Percentiles rank a stretch among this genome's conserved stretches.
These are phyloP conservation scores for Lutjanus argentimaculatus DNA, from an alignment of 2,797 vertebrate genomes.

Conservation along the genomic window DNA sequence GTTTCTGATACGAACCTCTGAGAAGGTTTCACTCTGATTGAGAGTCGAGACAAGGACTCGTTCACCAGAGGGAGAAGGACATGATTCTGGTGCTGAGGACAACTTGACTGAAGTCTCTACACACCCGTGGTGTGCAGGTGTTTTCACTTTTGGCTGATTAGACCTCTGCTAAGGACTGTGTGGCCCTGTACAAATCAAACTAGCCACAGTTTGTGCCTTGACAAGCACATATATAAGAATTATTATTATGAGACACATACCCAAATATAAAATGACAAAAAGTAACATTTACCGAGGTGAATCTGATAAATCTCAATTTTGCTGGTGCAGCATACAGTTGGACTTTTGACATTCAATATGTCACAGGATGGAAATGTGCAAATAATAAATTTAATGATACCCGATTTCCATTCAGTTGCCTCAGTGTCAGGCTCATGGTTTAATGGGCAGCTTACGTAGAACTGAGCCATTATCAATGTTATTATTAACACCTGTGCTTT, in stretches of 20 bases:
- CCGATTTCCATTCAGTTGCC: neutral
- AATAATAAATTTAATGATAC: neutral
- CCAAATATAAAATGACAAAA: neutral
- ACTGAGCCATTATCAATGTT: neutral
- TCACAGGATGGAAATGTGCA: neutral
- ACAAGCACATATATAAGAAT: too few relatives aligned
- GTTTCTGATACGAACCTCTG: neutral
- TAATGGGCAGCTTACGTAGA: too few relatives aligned
- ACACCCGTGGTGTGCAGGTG: neutral
- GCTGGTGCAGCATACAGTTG: neutral
- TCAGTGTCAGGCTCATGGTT: too few relatives aligned
- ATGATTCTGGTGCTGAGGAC: constrained; percentile 41
- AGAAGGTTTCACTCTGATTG: constrained; percentile 4
- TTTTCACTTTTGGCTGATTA: constrained; percentile 7
- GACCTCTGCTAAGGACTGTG: constrained; percentile 1
- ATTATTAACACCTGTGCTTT: neutral
- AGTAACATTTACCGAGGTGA: neutral
- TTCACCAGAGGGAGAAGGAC: constrained; percentile 38
- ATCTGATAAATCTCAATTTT: neutral
- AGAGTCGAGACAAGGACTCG: neutral
- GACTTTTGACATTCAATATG: neutral
- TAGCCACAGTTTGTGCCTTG: neutral
- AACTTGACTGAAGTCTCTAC: constrained; percentile 41
- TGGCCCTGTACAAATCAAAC: neutral
- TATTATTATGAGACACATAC: neutral